Conservation (phyloP, 1,140 invertebrate genomes). For the Drosophila pallidifrons region DNA sequence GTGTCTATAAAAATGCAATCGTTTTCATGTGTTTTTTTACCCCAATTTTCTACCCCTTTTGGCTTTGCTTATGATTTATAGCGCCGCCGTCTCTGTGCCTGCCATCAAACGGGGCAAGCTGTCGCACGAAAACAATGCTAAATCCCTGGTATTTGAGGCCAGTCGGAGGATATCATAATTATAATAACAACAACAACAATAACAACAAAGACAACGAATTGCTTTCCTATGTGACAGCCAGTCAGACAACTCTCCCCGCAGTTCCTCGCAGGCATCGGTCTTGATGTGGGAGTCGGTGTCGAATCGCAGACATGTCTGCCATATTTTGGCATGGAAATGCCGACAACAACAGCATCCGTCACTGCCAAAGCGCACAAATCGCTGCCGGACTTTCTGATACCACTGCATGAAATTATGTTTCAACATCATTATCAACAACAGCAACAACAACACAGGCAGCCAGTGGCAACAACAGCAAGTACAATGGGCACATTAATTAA, state of each 20-base stretch:
- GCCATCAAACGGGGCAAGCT: constrained; percentile 52
- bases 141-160: constrained; percentile 75
- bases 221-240: constrained; percentile 26
- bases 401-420: constrained; percentile 78
- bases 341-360: constrained; percentile 59
- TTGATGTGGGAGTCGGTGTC: constrained; percentile 29
- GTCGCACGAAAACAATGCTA: constrained; percentile 72
- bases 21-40: constrained; percentile 5
- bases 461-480: constrained; percentile 35
- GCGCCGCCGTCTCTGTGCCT: constrained; percentile 39
- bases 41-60: constrained; percentile 20
- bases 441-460: constrained; percentile 26
- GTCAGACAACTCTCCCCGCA: neutral
- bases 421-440: constrained; percentile 64
- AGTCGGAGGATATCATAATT: constrained; percentile 71
- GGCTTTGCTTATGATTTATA: constrained; percentile 65
- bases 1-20: constrained; percentile 76
- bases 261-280: constrained; percentile 13
- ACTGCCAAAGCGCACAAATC: constrained; percentile 67
- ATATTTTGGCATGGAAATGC: constrained; percentile 67
- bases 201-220: constrained; percentile 43
- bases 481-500: constrained; percentile 78
- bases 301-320: constrained; percentile 68
- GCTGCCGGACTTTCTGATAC: constrained; percentile 78
- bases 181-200: constrained; percentile 47